Percentiles rank a stretch among this genome's conserved stretches.
Evolutionary conservation across 2,797 vertebrate genomes (phyloP).

Genomic region (Knipowitschia caucasica): DNA sequence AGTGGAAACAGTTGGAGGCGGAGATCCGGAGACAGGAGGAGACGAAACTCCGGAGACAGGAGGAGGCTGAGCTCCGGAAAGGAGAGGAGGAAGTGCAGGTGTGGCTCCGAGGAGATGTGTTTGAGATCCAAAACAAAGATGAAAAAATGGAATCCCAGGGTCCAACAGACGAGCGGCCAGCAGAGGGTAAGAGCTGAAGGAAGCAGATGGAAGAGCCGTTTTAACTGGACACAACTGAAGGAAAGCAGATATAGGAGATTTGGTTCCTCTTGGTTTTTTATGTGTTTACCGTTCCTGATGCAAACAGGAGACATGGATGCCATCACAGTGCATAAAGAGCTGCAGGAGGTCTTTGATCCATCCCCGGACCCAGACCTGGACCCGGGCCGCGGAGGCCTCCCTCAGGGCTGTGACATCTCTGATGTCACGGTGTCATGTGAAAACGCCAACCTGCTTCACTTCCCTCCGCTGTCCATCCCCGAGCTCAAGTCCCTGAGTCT

Average conservation of each 20-base stretch:
- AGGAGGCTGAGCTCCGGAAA: conserved; percentile 33
- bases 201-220: not conserved
- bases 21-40: conserved; percentile 58
- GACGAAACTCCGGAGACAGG: conserved; percentile 58
- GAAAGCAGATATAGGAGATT: too few species aligned
- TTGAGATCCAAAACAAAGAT: conserved; percentile 61
- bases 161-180: not conserved
- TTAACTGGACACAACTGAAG: too few species aligned
- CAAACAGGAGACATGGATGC: too few species aligned
- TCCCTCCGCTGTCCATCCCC: conserved; percentile 84
- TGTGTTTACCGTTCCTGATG: too few species aligned
- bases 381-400: conserved; percentile 65
- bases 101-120: conserved; percentile 78
- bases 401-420: conserved; percentile 80
- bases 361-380: conserved; percentile 1
- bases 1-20: conserved; percentile 43
- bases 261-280: too few species aligned
- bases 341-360: conserved; percentile 22
- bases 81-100: conserved; percentile 52
- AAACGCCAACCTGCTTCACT: conserved; percentile 76
- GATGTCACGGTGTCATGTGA: conserved; percentile 85
- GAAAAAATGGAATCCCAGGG: too few species aligned
- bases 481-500: conserved; percentile 87
- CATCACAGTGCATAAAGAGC: not conserved
- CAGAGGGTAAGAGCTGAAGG: not conserved